Evolutionary conservation across 2,797 vertebrate species (phyloP), one percentile per base, ranked within the genome.

Genomic region (Oreochromis grahami): DNA sequence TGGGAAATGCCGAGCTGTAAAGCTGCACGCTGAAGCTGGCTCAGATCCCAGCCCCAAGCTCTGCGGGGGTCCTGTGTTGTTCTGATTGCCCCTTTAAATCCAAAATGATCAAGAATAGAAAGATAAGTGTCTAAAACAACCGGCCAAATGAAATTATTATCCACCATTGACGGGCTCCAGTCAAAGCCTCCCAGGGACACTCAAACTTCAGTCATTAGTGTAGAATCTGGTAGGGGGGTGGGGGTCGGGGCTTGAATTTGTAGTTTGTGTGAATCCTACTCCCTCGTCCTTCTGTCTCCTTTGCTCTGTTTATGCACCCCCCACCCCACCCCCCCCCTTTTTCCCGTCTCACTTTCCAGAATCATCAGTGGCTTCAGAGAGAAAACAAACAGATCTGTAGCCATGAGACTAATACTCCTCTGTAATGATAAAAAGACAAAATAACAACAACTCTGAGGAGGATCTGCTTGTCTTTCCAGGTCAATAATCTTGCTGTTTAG

Each of bases 1-100:
- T 87, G 92, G 90, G 90, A 84, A 87, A 86, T 52, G 84, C 77
- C 81, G 79, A 89, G 93, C 89, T 84, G 91, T 95, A 92, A 94
- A 94, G 94, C 83, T 81, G 70, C 34, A 21, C 68, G 38, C 70
- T 56, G 84, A 83, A 84, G 77, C 83, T 83, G 15, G 85, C 83
- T 84, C 79, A 43, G 77, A 83, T 82, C 88, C 65, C 81, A 87
- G 93, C 91, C 90, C 65, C 36, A 4, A 92, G 92, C 90, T 85
- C 88, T 78, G 9, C 78, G 5, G 85, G 90, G 84, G 83, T 78
- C 87, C 83, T 36, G 45, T 79, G 77, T 78, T 87, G 55, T 76
- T 85, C 79, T 92, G 86, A 91, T 91, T 76, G 74, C 58, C 84
- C 48, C 78, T 91, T 93, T 89, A 86, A 83, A 90, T 84, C 83